phyloP scores from a whole-genome alignment of 2,113 vertebrate species.

The Pelusios castaneus region DNA sequence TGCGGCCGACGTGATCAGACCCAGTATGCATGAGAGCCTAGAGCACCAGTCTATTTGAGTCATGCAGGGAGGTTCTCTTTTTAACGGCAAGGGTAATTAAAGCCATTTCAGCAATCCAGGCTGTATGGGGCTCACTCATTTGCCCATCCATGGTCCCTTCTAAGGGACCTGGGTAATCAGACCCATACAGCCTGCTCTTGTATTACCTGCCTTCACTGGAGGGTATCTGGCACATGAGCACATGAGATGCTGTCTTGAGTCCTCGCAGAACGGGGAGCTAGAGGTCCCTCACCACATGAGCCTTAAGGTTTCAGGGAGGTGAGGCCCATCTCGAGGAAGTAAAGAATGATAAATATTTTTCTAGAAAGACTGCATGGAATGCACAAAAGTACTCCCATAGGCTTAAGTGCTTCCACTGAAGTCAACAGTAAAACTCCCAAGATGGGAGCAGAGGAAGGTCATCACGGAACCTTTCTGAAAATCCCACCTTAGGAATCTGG shows the following conservation, averaged over 20 bases:
- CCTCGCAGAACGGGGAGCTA: neutral
- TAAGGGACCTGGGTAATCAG: neutral
- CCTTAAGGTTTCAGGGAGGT: neutral
- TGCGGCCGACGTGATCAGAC: neutral
- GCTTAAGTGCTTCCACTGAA: neutral
- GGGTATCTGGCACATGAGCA: neutral
- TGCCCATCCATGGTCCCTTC: neutral
- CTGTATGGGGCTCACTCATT: neutral
- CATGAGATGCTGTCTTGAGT: neutral
- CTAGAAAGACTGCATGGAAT: neutral
- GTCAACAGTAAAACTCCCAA: neutral
- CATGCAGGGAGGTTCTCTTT: neutral
- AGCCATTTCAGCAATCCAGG: neutral
- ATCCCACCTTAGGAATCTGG: accelerated
- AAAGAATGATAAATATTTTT: neutral
- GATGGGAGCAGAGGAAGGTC: neutral
- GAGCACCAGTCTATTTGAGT: neutral
- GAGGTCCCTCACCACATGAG: neutral
- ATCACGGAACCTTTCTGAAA: neutral
- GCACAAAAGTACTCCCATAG: neutral
- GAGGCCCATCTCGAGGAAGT: neutral
- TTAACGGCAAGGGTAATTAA: neutral
- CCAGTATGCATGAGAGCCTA: neutral
- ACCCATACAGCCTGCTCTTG: neutral
- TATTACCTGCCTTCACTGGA: neutral